A percentile compares a stretch with the other conserved stretches of the same genome.
These are phyloP conservation scores for Creontiades dilutus DNA, from an alignment of 2,888 invertebrate genomes.

Conservation along the genomic window DNA sequence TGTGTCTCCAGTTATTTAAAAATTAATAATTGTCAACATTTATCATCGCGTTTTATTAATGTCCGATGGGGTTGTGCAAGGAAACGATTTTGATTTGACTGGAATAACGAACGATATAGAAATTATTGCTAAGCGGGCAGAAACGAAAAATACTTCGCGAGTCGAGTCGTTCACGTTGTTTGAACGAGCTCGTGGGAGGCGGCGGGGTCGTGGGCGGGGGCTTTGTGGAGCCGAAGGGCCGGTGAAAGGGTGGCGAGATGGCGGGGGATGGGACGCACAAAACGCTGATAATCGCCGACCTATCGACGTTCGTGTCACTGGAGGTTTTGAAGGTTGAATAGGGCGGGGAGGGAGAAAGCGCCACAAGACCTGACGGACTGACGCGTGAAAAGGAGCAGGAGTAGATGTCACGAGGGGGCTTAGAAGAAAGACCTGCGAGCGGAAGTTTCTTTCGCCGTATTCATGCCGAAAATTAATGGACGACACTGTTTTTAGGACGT, in stretches of 20 bases:
- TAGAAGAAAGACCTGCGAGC: neutral
- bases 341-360: neutral
- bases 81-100: too few relatives aligned
- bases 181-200: too few relatives aligned
- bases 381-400: conserved; percentile 29
- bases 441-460: neutral
- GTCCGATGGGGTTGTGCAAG: too few relatives aligned
- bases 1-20: too few relatives aligned
- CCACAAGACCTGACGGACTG: neutral
- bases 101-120: too few relatives aligned
- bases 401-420: neutral
- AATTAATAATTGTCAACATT: too few relatives aligned
- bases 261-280: conserved; percentile 14
- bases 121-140: too few relatives aligned
- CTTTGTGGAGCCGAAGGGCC: neutral
- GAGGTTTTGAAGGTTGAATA: neutral
- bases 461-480: neutral
- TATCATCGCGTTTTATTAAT: too few relatives aligned
- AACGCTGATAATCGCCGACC: conserved; percentile 33
- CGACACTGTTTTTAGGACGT: neutral
- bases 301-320: conserved; percentile 29
- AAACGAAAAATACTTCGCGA: too few relatives aligned
- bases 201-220: neutral
- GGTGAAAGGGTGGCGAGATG: neutral
- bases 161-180: too few relatives aligned